phyloP scores from a whole-genome alignment of 2,888 invertebrate species.

The Rhopalosiphum nymphaeae region DNA sequence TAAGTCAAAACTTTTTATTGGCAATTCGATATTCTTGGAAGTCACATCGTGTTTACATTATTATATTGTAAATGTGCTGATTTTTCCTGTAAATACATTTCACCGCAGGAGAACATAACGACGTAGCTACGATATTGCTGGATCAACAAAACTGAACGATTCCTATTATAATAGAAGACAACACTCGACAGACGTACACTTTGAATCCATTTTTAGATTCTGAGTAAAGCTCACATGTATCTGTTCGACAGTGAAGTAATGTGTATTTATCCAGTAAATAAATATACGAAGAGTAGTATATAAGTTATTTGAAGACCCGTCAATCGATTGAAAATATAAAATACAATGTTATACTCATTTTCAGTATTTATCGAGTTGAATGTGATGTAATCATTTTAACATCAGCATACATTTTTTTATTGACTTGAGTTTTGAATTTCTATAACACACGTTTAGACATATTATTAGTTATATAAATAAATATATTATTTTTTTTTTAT shows the following conservation, averaged over 20 bases:
- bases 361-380: background rate
- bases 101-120: background rate
- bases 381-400: background rate
- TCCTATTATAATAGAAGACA: conserved; percentile 11
- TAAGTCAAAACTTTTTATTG: conserved; percentile 4
- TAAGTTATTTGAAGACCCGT: background rate
- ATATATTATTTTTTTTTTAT: background rate
- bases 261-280: conserved; percentile 3
- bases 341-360: background rate
- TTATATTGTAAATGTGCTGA: conserved; percentile 4
- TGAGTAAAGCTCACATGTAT: background rate
- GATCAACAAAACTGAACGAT: conserved; percentile 1
- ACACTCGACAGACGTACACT: background rate
- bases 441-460: background rate
- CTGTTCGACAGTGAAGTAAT: background rate
- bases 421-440: background rate
- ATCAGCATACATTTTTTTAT: background rate
- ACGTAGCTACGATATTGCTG: background rate
- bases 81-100: background rate
- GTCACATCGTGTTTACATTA: background rate
- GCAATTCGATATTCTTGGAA: conserved; percentile 1
- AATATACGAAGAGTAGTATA: background rate
- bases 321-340: background rate
- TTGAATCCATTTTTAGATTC: background rate
- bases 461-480: background rate